phyloP scores from a whole-genome alignment of 2,113 vertebrate genomes.

The Oreochromis aureus region DNA sequence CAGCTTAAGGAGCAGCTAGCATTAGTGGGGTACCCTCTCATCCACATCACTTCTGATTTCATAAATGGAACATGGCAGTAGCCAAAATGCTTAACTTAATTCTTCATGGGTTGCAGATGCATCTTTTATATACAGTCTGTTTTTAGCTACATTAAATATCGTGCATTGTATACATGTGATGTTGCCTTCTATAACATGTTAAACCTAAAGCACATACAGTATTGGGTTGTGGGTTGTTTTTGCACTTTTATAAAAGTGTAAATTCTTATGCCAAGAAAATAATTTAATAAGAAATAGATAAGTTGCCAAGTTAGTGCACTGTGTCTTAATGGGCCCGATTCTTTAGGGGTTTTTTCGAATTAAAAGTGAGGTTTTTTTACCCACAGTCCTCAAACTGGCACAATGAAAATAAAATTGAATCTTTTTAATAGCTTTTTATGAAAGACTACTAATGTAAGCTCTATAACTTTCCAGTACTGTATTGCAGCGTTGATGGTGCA shows the following conservation, averaged over 20 bases:
- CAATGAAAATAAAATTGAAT: not conserved
- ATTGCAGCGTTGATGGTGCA: not conserved
- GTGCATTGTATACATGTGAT: not conserved
- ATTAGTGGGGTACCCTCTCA: not conserved
- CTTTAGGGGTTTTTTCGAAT: fast-evolving
- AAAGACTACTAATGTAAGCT: not conserved
- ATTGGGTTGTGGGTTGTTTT: not conserved
- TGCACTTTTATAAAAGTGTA: not conserved
- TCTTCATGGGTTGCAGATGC: not conserved
- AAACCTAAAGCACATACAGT: not conserved
- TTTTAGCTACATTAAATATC: not conserved
- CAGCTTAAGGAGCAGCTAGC: not conserved
- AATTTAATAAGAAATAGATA: not conserved
- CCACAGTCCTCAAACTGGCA: not conserved
- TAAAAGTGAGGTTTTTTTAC: not conserved
- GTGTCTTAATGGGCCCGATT: not conserved
- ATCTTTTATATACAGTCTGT: not conserved
- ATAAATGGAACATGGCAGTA: not conserved
- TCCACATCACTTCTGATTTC: not conserved
- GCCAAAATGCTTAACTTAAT: not conserved
- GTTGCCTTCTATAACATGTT: not conserved
- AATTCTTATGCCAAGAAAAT: not conserved
- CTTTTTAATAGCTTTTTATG: not conserved
- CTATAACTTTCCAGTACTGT: not conserved
- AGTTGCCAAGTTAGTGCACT: not conserved